Percentiles rank a stretch among this genome's conserved stretches.
phyloP scores from a whole-genome alignment of 2,888 invertebrate species.

The Tetrapedia diversipes region DNA sequence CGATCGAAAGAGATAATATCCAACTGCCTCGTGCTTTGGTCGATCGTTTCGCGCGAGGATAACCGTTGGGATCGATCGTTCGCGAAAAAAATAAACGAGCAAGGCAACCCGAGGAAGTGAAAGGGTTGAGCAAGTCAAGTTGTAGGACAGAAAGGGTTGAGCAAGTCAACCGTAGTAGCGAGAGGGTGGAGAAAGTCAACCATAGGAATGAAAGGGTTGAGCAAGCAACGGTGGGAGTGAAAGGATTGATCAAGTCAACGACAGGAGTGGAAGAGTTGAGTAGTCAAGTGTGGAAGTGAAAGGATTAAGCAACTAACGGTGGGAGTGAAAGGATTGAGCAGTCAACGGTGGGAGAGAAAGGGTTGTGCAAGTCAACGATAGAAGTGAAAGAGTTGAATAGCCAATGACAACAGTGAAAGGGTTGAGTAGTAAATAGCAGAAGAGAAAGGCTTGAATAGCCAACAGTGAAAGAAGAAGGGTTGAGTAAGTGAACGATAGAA shows the following conservation, averaged over 20 bases:
- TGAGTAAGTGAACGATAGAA: background rate
- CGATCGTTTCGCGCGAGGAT: slow-evolving; percentile 10
- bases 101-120: too few species aligned
- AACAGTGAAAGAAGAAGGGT: background rate
- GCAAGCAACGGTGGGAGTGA: too few species aligned
- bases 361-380: background rate
- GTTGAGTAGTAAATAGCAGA: background rate
- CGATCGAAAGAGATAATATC: slow-evolving; percentile 26
- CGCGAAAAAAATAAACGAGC: too few species aligned
- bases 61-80: slow-evolving; percentile 22
- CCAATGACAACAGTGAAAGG: background rate
- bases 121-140: background rate
- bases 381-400: background rate
- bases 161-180: too few species aligned
- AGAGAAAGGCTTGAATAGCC: background rate
- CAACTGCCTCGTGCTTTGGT: background rate
- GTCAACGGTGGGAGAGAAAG: background rate
- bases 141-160: background rate
- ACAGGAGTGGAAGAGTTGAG: background rate
- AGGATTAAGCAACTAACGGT: background rate
- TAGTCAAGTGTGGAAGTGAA: too few species aligned
- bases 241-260: background rate
- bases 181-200: background rate
- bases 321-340: background rate
- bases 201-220: background rate